These are phyloP conservation scores for Cairina moschata DNA, from an alignment of 2,113 vertebrate species.

Conservation along the genomic window DNA sequence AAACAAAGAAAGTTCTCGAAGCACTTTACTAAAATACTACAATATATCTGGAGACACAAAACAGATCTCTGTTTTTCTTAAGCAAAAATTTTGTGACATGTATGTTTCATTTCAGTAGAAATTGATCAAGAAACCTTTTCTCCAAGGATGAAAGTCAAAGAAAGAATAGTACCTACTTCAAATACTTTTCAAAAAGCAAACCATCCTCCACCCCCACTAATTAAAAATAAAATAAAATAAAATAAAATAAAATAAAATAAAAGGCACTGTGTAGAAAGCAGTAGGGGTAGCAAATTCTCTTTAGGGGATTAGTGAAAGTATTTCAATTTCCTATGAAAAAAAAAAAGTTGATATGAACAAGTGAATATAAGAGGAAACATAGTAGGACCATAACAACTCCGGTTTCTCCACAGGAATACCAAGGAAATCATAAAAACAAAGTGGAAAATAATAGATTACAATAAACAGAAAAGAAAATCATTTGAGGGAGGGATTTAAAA, in stretches of 20 bases:
- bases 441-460: neutral
- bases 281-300: neutral
- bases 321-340: neutral
- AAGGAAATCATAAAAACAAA: neutral
- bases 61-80: neutral
- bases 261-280: neutral
- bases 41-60: conserved; percentile 3
- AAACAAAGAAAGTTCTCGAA: conserved; percentile 21
- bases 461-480: neutral
- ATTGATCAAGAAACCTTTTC: neutral
- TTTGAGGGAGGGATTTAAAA: neutral
- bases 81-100: neutral
- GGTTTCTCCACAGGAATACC: neutral
- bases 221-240: neutral
- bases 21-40: neutral
- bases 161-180: neutral
- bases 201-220: too few relatives aligned
- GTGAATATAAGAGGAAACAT: neutral
- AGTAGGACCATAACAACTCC: neutral
- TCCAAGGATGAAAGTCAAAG: conserved; percentile 4
- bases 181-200: neutral
- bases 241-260: neutral
- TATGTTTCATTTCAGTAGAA: conserved; percentile 12
- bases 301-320: neutral
- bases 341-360: neutral